Percentiles rank a stretch among this genome's conserved stretches.
phyloP scores from a whole-genome alignment of 1,140 invertebrate genomes.

The Dendrolimus kikuchii region DNA sequence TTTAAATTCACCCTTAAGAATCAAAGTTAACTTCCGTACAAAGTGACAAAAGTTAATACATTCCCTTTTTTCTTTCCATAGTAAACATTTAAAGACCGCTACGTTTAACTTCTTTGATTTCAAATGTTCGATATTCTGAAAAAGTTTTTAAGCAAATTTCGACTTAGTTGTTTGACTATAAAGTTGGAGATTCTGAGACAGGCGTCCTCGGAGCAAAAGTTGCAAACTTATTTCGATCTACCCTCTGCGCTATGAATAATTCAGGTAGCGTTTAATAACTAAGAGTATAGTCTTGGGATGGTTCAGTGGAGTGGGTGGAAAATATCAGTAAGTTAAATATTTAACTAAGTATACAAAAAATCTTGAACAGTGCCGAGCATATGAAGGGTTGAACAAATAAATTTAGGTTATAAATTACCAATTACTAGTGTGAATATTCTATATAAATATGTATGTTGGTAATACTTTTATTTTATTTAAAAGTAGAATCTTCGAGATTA shows the following conservation, averaged over 20 bases:
- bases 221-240: conserved; percentile 41
- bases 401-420: too few relatives aligned
- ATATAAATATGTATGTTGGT: too few relatives aligned
- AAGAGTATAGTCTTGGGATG: conserved; percentile 34
- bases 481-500: too few relatives aligned
- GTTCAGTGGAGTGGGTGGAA: not conserved
- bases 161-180: conserved; percentile 27
- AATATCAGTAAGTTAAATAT: too few relatives aligned
- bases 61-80: conserved; percentile 14
- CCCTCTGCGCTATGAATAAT: conserved; percentile 62
- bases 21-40: too few relatives aligned
- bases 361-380: too few relatives aligned
- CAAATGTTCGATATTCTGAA: conserved; percentile 18
- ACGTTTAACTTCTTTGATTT: conserved; percentile 50
- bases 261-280: conserved; percentile 64
- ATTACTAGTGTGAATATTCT: too few relatives aligned
- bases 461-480: too few relatives aligned
- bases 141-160: conserved; percentile 16
- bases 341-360: too few relatives aligned
- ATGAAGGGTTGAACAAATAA: too few relatives aligned
- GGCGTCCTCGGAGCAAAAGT: conserved; percentile 22
- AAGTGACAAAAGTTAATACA: too few relatives aligned
- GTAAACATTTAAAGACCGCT: conserved; percentile 27
- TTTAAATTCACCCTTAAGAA: too few relatives aligned
- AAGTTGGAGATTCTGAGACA: conserved; percentile 18